Percentiles rank a stretch among this genome's conserved stretches.
These are phyloP conservation scores for Molothrus ater DNA, from an alignment of 2,797 vertebrate genomes.

Conservation along the genomic window DNA sequence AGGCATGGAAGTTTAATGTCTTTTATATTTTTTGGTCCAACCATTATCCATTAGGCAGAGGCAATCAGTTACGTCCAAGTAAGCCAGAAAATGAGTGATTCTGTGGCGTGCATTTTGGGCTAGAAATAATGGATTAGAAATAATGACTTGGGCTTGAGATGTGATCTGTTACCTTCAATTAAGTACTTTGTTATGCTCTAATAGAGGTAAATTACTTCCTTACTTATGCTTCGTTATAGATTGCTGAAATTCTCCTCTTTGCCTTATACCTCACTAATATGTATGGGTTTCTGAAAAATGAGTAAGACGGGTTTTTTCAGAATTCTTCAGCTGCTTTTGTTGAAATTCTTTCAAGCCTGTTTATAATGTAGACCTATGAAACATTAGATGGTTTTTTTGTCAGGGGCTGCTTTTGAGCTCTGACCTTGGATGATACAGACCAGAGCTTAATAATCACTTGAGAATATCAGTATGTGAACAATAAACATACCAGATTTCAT, in stretches of 20 bases:
- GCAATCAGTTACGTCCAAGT: neutral
- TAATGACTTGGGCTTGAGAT: neutral
- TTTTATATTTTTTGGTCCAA: neutral
- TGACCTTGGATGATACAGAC: conserved; percentile 30
- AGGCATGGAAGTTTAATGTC: neutral
- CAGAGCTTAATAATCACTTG: conserved; percentile 35
- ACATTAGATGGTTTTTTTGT: neutral
- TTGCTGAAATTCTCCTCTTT: neutral
- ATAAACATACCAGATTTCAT: conserved; percentile 13
- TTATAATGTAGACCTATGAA: neutral
- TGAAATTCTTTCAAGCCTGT: neutral
- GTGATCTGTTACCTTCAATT: neutral
- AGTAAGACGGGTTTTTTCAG: neutral
- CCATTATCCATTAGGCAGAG: neutral
- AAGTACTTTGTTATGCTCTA: neutral
- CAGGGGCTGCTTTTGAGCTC: neutral
- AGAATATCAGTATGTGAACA: conserved; percentile 26
- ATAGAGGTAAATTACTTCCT: neutral
- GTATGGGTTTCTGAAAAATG: neutral
- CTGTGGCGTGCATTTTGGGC: accelerated
- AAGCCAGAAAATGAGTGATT: neutral
- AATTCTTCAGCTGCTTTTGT: neutral
- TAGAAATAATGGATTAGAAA: neutral
- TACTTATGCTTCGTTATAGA: neutral
- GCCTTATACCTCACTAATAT: neutral